A percentile compares a stretch with the other conserved stretches of the same genome.
Evolutionary conservation across 2,888 invertebrate species (phyloP).

Genomic region (Drosophila sordidapex): DNA sequence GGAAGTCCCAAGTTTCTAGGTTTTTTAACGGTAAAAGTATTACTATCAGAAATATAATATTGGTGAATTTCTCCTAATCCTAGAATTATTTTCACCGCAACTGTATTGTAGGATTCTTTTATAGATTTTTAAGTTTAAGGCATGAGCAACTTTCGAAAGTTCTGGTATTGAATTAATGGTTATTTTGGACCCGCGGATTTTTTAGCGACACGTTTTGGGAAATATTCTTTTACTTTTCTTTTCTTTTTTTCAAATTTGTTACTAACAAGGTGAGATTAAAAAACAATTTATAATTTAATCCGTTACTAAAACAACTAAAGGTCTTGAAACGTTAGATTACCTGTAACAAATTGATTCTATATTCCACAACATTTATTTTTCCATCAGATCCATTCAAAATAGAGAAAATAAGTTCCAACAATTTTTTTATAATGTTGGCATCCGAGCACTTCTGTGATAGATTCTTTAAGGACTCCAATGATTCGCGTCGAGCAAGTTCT

Average conservation of each 20-base stretch:
- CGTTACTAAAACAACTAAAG: background rate
- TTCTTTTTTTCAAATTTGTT: background rate
- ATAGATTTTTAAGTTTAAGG: background rate
- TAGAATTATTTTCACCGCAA: background rate
- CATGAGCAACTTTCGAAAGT: background rate
- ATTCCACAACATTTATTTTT: conserved; percentile 94
- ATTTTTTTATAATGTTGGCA: conserved; percentile 87
- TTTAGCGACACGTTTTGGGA: background rate
- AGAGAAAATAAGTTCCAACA: conserved; percentile 90
- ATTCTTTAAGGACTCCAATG: conserved; percentile 89
- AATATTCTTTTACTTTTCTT: background rate
- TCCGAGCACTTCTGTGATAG: conserved; percentile 91
- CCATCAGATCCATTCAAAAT: conserved; percentile 95
- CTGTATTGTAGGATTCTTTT: background rate
- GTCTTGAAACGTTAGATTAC: conserved; percentile 82
- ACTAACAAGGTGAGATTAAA: background rate
- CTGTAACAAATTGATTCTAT: conserved; percentile 94
- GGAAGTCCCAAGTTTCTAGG: background rate
- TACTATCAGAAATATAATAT: background rate
- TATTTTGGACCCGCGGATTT: background rate
- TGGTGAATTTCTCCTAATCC: background rate
- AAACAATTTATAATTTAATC: background rate
- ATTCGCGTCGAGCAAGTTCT: conserved; percentile 90
- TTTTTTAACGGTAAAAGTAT: background rate
- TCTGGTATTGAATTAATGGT: background rate